Conservation (phyloP, 2,113 vertebrate species). For the Chaenogobius annularis region DNA sequence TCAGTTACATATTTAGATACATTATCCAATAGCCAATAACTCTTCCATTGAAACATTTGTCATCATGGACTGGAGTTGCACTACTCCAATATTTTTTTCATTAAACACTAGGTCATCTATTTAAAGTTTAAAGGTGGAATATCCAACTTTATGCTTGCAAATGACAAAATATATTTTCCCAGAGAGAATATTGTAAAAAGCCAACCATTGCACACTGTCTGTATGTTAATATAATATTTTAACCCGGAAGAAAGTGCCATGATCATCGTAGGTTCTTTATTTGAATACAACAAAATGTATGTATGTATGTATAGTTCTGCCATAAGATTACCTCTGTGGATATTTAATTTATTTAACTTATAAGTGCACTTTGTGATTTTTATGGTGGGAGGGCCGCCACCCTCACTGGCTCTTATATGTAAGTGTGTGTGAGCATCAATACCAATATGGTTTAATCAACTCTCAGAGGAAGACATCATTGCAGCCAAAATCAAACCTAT, state of each 20-base stretch:
- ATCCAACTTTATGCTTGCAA: too few species aligned
- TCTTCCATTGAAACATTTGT: too few species aligned
- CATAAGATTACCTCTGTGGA: background rate
- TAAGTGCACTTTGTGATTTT: background rate
- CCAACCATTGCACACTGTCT: background rate
- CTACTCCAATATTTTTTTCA: too few species aligned
- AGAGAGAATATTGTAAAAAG: background rate
- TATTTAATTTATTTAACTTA: too few species aligned
- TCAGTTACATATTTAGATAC: background rate
- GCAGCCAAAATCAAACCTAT: constrained; percentile 79
- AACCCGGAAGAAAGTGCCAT: too few species aligned
- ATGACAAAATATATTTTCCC: too few species aligned
- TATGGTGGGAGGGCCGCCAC: too few species aligned
- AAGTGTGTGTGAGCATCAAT: constrained; percentile 56
- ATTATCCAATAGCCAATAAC: background rate
- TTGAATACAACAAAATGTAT: background rate
- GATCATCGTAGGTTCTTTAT: too few species aligned
- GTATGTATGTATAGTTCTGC: background rate
- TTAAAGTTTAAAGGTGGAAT: too few species aligned
- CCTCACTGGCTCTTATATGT: constrained; percentile 5
- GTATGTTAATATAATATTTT: background rate
- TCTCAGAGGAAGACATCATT: constrained; percentile 77
- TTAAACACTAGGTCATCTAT: too few species aligned
- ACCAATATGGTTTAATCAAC: constrained; percentile 78
- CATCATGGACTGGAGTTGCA: too few species aligned